A percentile compares a stretch with the other conserved stretches of the same genome.
These are phyloP conservation scores for Monopterus albus DNA, from an alignment of 2,113 vertebrate genomes.

Conservation along the genomic window DNA sequence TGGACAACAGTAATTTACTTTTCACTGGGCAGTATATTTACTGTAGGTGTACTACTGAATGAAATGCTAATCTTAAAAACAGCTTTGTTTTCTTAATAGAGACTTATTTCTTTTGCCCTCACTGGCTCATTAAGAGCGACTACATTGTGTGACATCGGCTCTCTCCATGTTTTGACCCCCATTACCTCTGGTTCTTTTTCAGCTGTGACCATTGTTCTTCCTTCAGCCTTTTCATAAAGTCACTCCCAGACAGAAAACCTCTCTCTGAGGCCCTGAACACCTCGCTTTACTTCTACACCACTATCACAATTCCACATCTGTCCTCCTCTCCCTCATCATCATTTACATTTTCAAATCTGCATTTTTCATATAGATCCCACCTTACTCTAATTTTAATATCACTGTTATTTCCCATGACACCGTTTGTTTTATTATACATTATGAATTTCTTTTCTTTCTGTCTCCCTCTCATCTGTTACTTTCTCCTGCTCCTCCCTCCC, in stretches of 20 bases:
- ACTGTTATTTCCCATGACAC: conserved; percentile 86
- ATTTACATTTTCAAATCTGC: conserved; percentile 84
- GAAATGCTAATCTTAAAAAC: too few species aligned
- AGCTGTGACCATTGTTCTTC: background rate
- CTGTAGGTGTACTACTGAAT: too few species aligned
- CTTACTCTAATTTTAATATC: conserved; percentile 86
- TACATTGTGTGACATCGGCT: background rate
- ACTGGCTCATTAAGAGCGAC: too few species aligned
- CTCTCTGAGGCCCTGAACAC: too few species aligned
- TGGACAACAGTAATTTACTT: too few species aligned
- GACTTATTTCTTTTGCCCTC: too few species aligned
- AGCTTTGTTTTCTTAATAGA: too few species aligned
- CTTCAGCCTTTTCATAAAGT: conserved; percentile 3
- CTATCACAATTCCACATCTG: conserved; percentile 58
- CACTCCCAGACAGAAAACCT: background rate
- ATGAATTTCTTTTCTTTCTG: conserved; percentile 81
- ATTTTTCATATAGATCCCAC: conserved; percentile 84
- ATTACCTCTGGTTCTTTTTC: background rate
- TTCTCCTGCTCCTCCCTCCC: conserved; percentile 51
- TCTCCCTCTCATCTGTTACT: conserved; percentile 40
- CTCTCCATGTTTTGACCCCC: background rate
- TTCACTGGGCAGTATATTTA: too few species aligned
- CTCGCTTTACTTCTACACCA: conserved; percentile 33
- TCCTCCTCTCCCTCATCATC: conserved; percentile 69
- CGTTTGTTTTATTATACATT: conserved; percentile 87